These are phyloP conservation scores for Cebidichthys violaceus DNA, from an alignment of 2,113 vertebrate species.

Conservation along the genomic window DNA sequence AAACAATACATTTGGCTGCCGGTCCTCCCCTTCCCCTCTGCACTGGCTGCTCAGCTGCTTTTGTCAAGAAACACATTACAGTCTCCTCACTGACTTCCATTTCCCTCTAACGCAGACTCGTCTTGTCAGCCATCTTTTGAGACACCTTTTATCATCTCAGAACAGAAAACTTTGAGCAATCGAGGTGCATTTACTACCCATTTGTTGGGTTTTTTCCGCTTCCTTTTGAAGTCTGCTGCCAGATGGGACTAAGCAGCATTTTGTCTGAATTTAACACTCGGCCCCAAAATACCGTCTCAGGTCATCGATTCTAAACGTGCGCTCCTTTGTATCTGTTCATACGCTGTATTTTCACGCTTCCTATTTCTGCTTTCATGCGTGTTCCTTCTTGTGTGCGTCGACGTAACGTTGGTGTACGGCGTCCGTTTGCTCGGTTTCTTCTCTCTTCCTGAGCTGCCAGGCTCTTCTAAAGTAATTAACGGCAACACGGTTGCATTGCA, in stretches of 20 bases:
- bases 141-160: background rate
- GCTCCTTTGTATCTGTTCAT: background rate
- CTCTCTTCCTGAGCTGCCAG: background rate
- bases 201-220: slow-evolving; percentile 1
- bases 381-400: background rate
- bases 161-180: background rate
- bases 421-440: background rate
- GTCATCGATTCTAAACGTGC: background rate
- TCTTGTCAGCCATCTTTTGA: background rate
- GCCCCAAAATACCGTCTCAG: background rate
- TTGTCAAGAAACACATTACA: background rate
- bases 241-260: background rate
- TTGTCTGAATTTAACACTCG: background rate
- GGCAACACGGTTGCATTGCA: background rate
- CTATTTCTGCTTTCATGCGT: background rate
- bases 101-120: background rate
- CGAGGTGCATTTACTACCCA: background rate
- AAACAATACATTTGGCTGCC: background rate
- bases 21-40: background rate
- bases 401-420: too few species aligned
- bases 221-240: background rate
- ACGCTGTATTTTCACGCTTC: background rate
- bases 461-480: too few species aligned
- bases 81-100: background rate
- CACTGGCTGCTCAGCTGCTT: background rate